Percentiles rank a stretch among this genome's conserved stretches.
Conservation (phyloP, 2,113 vertebrate genomes). For the Malurus melanocephalus region DNA sequence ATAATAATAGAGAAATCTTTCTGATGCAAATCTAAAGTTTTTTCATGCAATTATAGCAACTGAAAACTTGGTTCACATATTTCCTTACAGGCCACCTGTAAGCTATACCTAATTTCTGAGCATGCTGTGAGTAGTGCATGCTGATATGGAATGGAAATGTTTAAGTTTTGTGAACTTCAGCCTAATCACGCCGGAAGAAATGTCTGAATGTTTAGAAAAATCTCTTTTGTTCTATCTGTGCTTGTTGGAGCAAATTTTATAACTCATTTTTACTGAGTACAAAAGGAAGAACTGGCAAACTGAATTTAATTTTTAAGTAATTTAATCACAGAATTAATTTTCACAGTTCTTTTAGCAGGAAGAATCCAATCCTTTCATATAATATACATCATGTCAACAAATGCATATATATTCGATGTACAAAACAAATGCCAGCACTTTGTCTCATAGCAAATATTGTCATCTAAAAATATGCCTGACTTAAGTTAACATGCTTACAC, state of each 20-base stretch:
- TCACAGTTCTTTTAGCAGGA: not conserved
- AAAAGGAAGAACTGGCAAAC: not conserved
- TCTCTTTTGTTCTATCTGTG: not conserved
- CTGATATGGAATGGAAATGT: not conserved
- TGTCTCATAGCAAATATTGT: slow-evolving; percentile 1
- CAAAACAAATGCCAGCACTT: not conserved
- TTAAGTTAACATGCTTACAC: not conserved
- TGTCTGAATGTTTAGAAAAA: not conserved
- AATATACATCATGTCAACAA: fast-evolving
- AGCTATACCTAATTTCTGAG: not conserved
- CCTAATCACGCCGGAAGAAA: not conserved
- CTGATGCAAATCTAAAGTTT: not conserved
- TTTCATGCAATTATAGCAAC: not conserved
- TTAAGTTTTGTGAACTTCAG: not conserved
- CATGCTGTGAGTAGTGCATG: not conserved
- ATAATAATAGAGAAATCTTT: not conserved
- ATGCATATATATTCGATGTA: not conserved
- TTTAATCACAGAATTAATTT: not conserved
- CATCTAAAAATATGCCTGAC: not conserved
- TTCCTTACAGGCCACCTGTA: not conserved
- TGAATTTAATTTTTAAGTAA: not conserved
- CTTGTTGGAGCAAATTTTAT: not conserved
- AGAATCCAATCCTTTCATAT: not conserved
- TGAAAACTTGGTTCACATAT: not conserved
- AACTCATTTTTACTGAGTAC: not conserved